A percentile compares a stretch with the other conserved stretches of the same genome.
phyloP scores from a whole-genome alignment of 2,113 vertebrate species.

The Mola mola region DNA sequence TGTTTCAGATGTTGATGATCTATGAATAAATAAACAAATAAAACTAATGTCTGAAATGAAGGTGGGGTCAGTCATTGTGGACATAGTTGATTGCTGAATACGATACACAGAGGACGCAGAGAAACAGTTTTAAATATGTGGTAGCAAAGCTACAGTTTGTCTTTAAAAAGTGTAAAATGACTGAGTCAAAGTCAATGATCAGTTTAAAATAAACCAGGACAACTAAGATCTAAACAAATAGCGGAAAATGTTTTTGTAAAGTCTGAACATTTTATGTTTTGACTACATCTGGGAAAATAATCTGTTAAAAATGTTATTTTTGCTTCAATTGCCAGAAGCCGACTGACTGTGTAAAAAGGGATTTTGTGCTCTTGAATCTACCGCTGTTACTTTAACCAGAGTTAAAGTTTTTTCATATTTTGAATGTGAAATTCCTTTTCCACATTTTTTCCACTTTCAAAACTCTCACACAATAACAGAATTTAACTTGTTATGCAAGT shows the following conservation, averaged over 20 bases:
- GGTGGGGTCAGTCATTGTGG: no score
- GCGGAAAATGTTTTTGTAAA: slow-evolving; percentile 18
- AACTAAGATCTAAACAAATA: slow-evolving; percentile 17
- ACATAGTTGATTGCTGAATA: no score
- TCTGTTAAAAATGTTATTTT: slow-evolving; percentile 45
- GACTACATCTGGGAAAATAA: slow-evolving; percentile 15
- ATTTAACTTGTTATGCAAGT: no score
- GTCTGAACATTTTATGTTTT: slow-evolving; percentile 29
- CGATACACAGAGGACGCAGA: no score
- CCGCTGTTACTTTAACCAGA: not conserved
- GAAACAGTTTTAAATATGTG: no score
- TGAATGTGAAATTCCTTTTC: no score
- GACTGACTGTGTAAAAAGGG: not conserved
- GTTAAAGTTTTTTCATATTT: no score
- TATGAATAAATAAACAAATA: slow-evolving; percentile 19
- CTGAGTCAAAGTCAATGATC: not conserved
- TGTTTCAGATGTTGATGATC: slow-evolving; percentile 8
- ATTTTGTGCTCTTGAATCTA: slow-evolving; percentile 16
- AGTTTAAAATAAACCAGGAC: not conserved
- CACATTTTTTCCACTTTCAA: no score
- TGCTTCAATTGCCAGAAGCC: slow-evolving; percentile 10
- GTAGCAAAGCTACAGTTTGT: no score
- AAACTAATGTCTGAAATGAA: no score
- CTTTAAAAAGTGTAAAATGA: not conserved
- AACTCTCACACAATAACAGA: no score